These are phyloP conservation scores for Meghimatium bilineatum DNA, from an alignment of 2,888 invertebrate species.

Conservation along the genomic window DNA sequence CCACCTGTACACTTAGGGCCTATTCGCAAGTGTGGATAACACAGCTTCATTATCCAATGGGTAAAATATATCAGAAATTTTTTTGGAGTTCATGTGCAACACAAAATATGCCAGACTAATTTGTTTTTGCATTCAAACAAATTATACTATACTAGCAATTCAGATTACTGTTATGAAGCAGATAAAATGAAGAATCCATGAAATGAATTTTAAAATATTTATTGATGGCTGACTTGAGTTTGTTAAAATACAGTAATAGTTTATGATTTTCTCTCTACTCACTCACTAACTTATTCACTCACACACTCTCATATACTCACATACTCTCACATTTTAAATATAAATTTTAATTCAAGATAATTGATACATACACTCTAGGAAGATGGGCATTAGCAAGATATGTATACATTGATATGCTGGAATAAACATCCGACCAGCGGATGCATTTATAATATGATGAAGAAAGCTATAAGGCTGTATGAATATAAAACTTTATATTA, in stretches of 20 bases:
- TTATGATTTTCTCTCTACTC: neutral
- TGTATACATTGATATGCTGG: conserved; percentile 14
- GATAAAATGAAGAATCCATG: neutral
- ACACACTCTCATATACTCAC: neutral
- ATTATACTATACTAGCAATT: no score
- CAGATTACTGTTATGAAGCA: neutral
- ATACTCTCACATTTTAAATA: neutral
- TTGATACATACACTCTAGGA: neutral
- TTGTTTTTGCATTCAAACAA: no score
- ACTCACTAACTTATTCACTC: neutral
- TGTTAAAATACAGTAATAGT: neutral
- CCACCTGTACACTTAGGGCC: no score
- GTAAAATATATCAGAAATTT: no score
- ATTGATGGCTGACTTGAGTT: neutral
- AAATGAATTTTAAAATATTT: neutral
- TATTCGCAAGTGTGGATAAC: no score
- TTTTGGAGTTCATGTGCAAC: no score
- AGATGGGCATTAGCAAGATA: neutral
- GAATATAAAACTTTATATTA: neutral
- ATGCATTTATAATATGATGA: neutral
- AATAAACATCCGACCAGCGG: neutral
- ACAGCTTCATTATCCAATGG: no score
- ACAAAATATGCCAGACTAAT: no score
- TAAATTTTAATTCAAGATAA: neutral
- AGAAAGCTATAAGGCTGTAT: neutral